A percentile compares a stretch with the other conserved stretches of the same genome.
Conservation (phyloP, 2,888 invertebrate species). For the Dusona sp. region DNA sequence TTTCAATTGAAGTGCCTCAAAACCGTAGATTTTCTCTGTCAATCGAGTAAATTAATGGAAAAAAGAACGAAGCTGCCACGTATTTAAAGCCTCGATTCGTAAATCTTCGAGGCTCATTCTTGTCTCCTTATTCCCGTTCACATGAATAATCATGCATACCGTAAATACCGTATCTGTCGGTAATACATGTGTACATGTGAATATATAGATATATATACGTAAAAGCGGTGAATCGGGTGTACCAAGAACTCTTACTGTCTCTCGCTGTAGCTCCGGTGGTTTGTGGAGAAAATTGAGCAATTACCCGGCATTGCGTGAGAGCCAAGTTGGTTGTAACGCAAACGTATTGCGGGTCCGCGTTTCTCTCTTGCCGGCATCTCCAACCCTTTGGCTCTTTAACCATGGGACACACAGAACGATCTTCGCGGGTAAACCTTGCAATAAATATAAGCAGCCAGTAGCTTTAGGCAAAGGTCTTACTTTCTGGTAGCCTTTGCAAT, state of each 20-base stretch:
- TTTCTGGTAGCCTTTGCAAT: constrained; percentile 48
- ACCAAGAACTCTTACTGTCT: constrained; percentile 39
- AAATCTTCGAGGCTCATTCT: constrained; percentile 47
- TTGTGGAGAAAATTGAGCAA: constrained; percentile 78
- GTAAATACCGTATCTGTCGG: constrained; percentile 36
- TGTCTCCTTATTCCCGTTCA: constrained; percentile 41
- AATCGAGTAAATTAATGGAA: constrained; percentile 5
- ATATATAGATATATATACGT: constrained; percentile 8
- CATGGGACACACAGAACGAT: constrained; percentile 67
- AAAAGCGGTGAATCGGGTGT: constrained; percentile 37
- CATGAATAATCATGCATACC: constrained; percentile 42
- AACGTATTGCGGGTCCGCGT: constrained; percentile 61
- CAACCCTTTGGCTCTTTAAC: constrained; percentile 35
- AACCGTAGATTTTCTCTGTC: constrained; percentile 7
- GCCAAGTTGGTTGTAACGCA: constrained; percentile 65
- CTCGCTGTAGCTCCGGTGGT: constrained; percentile 44
- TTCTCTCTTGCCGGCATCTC: constrained; percentile 34
- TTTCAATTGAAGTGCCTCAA: not conserved
- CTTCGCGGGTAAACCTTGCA: constrained; percentile 19
- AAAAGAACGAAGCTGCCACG: not conserved
- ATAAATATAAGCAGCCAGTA: constrained; percentile 52
- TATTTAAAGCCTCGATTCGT: constrained; percentile 31
- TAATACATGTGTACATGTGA: constrained; percentile 11
- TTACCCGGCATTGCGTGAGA: constrained; percentile 77
- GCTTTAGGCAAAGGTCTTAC: constrained; percentile 39